These are phyloP conservation scores for Brachyptera putata DNA, from an alignment of 2,888 invertebrate species.

Conservation along the genomic window DNA sequence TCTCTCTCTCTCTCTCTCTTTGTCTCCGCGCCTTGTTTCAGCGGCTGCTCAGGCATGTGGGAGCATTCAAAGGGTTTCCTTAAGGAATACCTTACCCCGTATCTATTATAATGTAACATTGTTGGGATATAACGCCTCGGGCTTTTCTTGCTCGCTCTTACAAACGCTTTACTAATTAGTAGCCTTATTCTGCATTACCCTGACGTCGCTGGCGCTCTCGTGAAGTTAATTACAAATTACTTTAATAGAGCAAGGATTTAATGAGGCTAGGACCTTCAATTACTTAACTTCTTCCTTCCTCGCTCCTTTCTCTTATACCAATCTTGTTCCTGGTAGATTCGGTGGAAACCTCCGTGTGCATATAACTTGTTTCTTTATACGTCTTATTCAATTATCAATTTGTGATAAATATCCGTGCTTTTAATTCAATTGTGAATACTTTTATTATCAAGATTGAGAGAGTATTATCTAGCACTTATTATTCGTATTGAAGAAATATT, in stretches of 20 bases:
- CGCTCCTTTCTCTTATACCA: conserved; percentile 23
- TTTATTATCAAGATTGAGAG: too few relatives aligned
- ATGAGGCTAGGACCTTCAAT: conserved; percentile 39
- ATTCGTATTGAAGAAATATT: too few relatives aligned
- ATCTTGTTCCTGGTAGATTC: background rate
- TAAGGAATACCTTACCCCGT: conserved; percentile 7
- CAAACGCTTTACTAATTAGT: conserved; percentile 34
- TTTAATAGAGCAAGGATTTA: conserved; percentile 42
- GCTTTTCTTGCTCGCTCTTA: conserved; percentile 15
- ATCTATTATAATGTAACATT: conserved; percentile 27
- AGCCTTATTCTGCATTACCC: conserved; percentile 35
- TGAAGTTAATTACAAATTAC: conserved; percentile 42
- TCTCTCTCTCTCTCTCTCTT: background rate
- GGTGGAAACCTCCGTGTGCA: background rate
- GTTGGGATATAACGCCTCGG: conserved; percentile 19
- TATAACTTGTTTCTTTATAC: too few relatives aligned
- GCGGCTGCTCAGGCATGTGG: conserved; percentile 11
- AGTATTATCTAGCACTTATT: too few relatives aligned
- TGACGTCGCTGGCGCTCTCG: conserved; percentile 33
- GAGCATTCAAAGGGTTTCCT: conserved; percentile 13
- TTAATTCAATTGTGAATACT: too few relatives aligned
- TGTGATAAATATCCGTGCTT: too few relatives aligned
- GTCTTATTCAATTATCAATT: too few relatives aligned
- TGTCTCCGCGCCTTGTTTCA: background rate
- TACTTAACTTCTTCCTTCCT: conserved; percentile 32